Conservation (phyloP, 2,888 invertebrate species). For the Clunio marinus region DNA sequence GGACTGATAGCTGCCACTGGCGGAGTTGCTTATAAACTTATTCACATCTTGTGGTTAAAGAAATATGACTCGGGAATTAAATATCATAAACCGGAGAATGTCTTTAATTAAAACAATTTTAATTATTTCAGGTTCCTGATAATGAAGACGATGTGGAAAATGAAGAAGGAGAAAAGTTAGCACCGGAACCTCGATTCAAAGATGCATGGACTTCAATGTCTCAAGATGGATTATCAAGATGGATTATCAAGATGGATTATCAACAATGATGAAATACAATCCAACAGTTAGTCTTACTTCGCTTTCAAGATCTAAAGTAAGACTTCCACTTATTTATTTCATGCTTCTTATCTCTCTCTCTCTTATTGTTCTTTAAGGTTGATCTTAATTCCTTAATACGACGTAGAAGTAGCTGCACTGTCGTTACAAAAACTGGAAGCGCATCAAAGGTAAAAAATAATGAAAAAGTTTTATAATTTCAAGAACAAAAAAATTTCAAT, state of each 20-base stretch:
- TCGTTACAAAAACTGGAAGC: not conserved
- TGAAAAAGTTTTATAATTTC: no score
- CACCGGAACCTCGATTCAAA: conserved; percentile 57
- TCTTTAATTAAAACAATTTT: not conserved
- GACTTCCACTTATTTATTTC: no score
- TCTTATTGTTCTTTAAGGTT: not conserved
- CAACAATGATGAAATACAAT: conserved; percentile 63
- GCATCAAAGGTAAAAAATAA: not conserved
- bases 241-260: no score
- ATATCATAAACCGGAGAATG: not conserved
- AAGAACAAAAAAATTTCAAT: not conserved
- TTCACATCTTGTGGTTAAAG: conserved; percentile 69
- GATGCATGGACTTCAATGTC: conserved; percentile 69
- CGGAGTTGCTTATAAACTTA: conserved; percentile 64
- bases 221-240: conserved; percentile 65
- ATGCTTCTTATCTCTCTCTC: no score
- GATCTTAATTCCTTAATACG: not conserved
- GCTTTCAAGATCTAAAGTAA: conserved; percentile 62
- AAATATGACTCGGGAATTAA: conserved; percentile 52
- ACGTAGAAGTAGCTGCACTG: not conserved
- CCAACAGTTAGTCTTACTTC: conserved; percentile 71
- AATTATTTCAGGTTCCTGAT: not conserved
- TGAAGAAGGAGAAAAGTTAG: conserved; percentile 56
- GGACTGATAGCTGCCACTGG: conserved; percentile 62
- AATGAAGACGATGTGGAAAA: not conserved